Evolutionary conservation across 2,113 vertebrate genomes (phyloP), one percentile per base, ranked within the genome.

Genomic region (Phoenicopterus ruber): DNA sequence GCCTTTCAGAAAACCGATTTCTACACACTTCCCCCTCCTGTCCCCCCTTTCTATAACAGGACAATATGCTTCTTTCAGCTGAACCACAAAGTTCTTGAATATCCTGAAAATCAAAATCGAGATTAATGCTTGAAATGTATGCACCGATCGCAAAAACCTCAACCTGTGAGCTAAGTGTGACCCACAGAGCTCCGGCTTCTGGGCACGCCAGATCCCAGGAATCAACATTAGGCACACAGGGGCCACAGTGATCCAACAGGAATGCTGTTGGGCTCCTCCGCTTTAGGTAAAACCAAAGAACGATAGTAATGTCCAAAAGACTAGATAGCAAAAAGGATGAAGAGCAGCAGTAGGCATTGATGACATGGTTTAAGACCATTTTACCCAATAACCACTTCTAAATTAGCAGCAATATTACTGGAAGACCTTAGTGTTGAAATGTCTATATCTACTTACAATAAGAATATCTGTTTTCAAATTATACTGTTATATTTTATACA

Each of bases 1-100:
- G 93, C 86, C 86, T 94, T 93, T 95, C 84, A 93, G 89, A 95
- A 91, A 82, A 55, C 34, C 63, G n/a, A 79, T 92, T 74, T 92
- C 77, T 84, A 40, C 50, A 29, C 22, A 2, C 34, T 83, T 88
- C 36, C 42, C 46, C 55, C 38, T 86, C 46, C 40, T 66, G 20
- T 40, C 25, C 44, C 52, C 52, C 5, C 55, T 57, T 86, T 85
- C 77, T 79, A 3, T 79, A 59, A 76, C 4, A 79, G 81, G 89
- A 91, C 74, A 89, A 85, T 87, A 67, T 52, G 21, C 83, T 94
- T 78, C 82, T 88, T 95, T 96, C 93, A 96, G 65, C 65, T 65
- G 65, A 94, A 84, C 59, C 65, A 70, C 24, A 2, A 88, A 71
- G 49, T 88, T 93, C 66, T 91, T 85, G 59, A 76, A 83, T 92